Percentiles rank a stretch among this genome's conserved stretches.
Evolutionary conservation across 2,113 vertebrate species (phyloP).

Genomic region (Neoarius graeffei): DNA sequence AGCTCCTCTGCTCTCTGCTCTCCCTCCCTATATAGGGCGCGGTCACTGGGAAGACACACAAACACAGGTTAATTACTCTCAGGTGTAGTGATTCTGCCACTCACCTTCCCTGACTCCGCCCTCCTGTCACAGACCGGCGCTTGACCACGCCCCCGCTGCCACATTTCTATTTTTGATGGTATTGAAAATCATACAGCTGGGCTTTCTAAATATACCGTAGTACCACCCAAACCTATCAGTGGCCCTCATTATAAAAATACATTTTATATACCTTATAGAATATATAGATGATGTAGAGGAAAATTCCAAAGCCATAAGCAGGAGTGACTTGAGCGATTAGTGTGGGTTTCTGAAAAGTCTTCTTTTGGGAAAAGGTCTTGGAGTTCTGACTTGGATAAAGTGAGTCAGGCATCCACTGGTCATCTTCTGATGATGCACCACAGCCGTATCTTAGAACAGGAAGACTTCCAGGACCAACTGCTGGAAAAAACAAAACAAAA

Average conservation of each 20-base stretch:
- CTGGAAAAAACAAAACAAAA: constrained; percentile 3
- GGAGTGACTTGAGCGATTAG: constrained; percentile 90
- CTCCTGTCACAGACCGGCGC: too few relatives aligned
- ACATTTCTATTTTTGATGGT: too few relatives aligned
- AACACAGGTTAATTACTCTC: too few relatives aligned
- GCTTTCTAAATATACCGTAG: too few relatives aligned
- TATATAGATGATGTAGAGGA: constrained; percentile 93
- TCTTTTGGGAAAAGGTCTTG: constrained; percentile 80
- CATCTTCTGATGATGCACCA: constrained; percentile 61
- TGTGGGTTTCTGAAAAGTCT: constrained; percentile 75
- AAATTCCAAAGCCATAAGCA: constrained; percentile 93
- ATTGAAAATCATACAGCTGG: too few relatives aligned
- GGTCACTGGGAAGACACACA: too few relatives aligned
- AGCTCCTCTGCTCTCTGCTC: too few relatives aligned
- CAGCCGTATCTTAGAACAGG: constrained; percentile 72
- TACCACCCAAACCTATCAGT: too few relatives aligned
- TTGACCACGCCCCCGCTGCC: too few relatives aligned
- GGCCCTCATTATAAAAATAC: constrained; percentile 11
- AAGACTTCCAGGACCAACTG: constrained; percentile 81
- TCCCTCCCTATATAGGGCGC: too few relatives aligned
- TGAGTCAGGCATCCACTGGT: constrained; percentile 62
- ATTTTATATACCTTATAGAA: constrained; percentile 86
- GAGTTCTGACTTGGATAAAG: constrained; percentile 75
- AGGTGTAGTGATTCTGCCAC: too few relatives aligned
- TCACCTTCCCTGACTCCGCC: too few relatives aligned